Conservation (phyloP, 1,140 invertebrate genomes). For the Drosophila sulfurigaster region DNA sequence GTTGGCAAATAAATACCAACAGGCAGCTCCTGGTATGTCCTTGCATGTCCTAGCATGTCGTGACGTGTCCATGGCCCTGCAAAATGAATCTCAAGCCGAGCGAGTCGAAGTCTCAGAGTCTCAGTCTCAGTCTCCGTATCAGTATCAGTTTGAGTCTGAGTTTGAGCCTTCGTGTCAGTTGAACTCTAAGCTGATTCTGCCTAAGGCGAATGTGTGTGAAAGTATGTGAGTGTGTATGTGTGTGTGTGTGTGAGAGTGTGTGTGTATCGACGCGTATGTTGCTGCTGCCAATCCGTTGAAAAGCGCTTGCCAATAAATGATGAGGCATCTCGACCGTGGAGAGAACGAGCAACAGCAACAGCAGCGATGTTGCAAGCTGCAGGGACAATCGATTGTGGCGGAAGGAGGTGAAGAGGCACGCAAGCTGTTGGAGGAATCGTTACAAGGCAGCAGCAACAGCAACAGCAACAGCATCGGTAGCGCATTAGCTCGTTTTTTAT, state of each 20-base stretch:
- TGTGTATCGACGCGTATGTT: conserved; percentile 39
- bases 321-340: conserved; percentile 60
- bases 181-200: conserved; percentile 34
- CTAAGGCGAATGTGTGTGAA: conserved; percentile 31
- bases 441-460: conserved; percentile 13
- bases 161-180: conserved; percentile 3
- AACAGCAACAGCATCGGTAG: conserved; percentile 23
- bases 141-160: background rate
- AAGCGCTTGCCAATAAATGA: conserved; percentile 82
- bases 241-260: conserved; percentile 23
- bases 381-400: conserved; percentile 6
- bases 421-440: background rate
- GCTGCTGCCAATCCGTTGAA: conserved; percentile 76
- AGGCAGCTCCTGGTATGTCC: conserved; percentile 33
- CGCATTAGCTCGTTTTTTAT: conserved; percentile 78
- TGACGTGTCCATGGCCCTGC: conserved; percentile 11
- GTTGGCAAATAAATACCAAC: conserved; percentile 78
- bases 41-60: conserved; percentile 4
- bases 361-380: conserved; percentile 35
- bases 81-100: background rate
- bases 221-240: conserved; percentile 33
- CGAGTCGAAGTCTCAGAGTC: background rate
- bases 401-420: background rate
- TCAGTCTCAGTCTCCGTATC: conserved; percentile 4
- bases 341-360: conserved; percentile 30